Evolutionary conservation across 1,140 invertebrate species (phyloP), one percentile per base, ranked within the genome.

Genomic region (Adoxophyes honmai): DNA sequence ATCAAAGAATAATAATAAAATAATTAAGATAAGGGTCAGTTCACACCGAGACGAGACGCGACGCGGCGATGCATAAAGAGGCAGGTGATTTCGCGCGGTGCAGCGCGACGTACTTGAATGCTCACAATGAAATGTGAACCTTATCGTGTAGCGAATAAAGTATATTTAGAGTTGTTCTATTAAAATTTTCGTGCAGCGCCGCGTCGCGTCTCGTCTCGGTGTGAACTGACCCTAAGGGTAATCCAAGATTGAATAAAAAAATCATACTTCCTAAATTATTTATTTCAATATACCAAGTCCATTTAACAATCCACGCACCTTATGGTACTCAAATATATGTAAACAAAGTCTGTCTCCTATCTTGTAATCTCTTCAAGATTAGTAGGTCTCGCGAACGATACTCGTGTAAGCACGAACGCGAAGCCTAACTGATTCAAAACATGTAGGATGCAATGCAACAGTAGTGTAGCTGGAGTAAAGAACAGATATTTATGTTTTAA

Each of bases 221-320:
- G n/a, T n/a, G n/a, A n/a, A n/a, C n/a, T n/a, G n/a, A n/a, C n/a
- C n/a, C n/a, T n/a, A n/a, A n/a, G n/a, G n/a, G 21, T 28, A 3
- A 28, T 2, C 2, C 21, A 3, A 28, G 21, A 28, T 28, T n/a
- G n/a, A 52, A 34, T 35, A 42, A 67, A 68, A 59, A 53, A 52
- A 3, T 39, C 52, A 60, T 42, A 66, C 57, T 66, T 78, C 73
- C 79, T 81, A 81, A 82, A 79, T 81, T 85, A 82, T 82, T 81
- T 81, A 79, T 76, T 81, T 81, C 62, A 74, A 68, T 75, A 76
- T 73, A 71, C 53, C 64, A 75, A 76, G 74, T 75, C 73, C 52
- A 60, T 77, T 71, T 77, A 84, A 86, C 76, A 81, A 76, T 80
- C 79, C 76, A 78, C 62, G 69, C 66, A 81, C 73, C 70, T 42